Percentiles rank a stretch among this genome's conserved stretches.
phyloP scores from a whole-genome alignment of 1,140 invertebrate species.

The Propsilocerus akamusi region DNA sequence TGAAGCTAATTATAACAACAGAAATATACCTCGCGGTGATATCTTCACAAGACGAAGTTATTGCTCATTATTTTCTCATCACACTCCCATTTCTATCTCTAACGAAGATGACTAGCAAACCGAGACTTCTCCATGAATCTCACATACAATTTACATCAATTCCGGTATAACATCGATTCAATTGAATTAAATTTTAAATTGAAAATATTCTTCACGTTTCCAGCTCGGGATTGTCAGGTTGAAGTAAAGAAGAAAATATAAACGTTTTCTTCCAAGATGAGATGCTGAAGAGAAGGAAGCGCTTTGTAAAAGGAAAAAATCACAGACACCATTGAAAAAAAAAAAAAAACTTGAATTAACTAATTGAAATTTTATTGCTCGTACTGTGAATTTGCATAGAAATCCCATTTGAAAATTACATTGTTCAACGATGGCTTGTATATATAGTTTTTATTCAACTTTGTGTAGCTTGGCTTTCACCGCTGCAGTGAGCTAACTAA shows the following conservation, averaged over 20 bases:
- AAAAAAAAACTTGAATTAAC: not conserved
- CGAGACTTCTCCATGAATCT: no score
- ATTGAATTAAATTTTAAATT: slow-evolving; percentile 4
- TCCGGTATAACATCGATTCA: not conserved
- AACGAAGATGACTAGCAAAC: no score
- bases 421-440: no score
- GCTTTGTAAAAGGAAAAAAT: not conserved
- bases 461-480: no score
- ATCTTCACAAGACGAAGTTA: no score
- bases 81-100: no score
- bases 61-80: no score
- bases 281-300: not conserved
- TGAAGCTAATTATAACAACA: no score
- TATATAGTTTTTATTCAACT: no score
- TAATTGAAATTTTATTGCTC: slow-evolving; percentile 3
- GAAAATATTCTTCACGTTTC: not conserved
- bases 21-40: no score
- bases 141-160: slow-evolving; percentile 1
- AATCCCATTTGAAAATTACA: slow-evolving; percentile 1
- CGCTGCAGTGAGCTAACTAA: no score
- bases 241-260: not conserved
- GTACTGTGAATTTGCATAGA: not conserved
- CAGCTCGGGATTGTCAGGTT: not conserved
- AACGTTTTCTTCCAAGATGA: not conserved
- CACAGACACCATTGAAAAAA: not conserved